These are phyloP conservation scores for Thaumetopoea pityocampa DNA, from an alignment of 1,140 invertebrate species.

Conservation along the genomic window DNA sequence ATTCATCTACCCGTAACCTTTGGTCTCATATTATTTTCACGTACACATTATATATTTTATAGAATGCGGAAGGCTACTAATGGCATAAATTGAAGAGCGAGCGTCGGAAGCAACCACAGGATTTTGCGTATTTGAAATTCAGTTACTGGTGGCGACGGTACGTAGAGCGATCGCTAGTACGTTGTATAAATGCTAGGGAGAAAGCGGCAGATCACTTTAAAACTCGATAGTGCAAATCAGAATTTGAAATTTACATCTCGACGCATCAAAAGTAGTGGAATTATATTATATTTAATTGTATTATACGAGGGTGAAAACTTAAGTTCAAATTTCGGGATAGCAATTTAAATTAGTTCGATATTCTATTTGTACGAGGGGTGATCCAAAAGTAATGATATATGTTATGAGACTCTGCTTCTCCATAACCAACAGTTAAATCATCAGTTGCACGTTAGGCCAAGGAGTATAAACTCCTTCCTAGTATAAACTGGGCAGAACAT, in stretches of 20 bases:
- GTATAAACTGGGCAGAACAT: too few species aligned
- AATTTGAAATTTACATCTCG: conserved; percentile 32
- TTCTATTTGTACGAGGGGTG: too few species aligned
- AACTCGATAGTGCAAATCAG: conserved; percentile 26
- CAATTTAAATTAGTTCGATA: too few species aligned
- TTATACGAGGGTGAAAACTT: too few species aligned
- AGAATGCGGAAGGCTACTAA: conserved; percentile 40
- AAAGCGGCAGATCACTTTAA: conserved; percentile 40
- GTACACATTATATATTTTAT: conserved; percentile 37
- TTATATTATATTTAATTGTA: too few species aligned
- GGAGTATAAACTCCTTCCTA: too few species aligned
- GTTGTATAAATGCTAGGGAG: conserved; percentile 34
- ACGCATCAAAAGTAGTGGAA: conserved; percentile 28
- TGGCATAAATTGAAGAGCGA: conserved; percentile 54
- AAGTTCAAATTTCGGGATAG: too few species aligned
- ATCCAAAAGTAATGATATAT: too few species aligned
- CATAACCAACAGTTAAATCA: too few species aligned
- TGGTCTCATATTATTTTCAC: conserved; percentile 21
- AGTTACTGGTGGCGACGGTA: conserved; percentile 45
- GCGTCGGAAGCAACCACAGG: conserved; percentile 48
- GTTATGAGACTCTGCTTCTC: too few species aligned
- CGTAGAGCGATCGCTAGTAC: conserved; percentile 34
- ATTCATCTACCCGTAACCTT: conserved; percentile 20
- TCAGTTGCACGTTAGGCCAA: too few species aligned
- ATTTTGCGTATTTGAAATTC: conserved; percentile 66